phyloP scores from a whole-genome alignment of 2,113 vertebrate species.

The Aptenodytes patagonicus region DNA sequence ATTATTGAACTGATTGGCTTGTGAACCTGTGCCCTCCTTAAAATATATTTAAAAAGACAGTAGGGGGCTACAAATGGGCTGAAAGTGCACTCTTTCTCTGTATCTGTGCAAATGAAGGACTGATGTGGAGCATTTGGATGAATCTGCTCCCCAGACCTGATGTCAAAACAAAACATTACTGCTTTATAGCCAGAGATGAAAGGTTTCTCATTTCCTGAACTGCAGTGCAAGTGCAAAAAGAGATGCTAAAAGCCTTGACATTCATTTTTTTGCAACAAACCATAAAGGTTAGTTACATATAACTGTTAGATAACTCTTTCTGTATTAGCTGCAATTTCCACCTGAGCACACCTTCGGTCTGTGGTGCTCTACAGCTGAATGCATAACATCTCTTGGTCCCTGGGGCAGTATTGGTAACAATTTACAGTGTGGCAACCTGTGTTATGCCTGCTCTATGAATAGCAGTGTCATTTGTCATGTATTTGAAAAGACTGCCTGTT shows the following conservation, averaged over 20 bases:
- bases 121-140: not conserved
- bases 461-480: slow-evolving; percentile 14
- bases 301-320: not conserved
- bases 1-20: not conserved
- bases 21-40: not conserved
- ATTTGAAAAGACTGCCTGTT: not conserved
- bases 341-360: not conserved
- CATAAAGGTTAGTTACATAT: not conserved
- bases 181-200: not conserved
- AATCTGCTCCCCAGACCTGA: not conserved
- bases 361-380: not conserved
- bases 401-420: not conserved
- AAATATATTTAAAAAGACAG: not conserved
- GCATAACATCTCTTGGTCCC: not conserved
- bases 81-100: not conserved
- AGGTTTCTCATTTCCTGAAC: slow-evolving; percentile 5
- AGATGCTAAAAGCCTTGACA: not conserved
- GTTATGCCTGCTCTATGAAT: not conserved
- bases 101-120: not conserved
- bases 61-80: not conserved
- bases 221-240: not conserved
- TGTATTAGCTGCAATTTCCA: not conserved
- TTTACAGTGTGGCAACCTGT: not conserved
- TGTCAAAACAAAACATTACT: not conserved
- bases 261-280: not conserved